These are phyloP conservation scores for Callipepla squamata DNA, from an alignment of 2,113 vertebrate genomes.

Conservation along the genomic window DNA sequence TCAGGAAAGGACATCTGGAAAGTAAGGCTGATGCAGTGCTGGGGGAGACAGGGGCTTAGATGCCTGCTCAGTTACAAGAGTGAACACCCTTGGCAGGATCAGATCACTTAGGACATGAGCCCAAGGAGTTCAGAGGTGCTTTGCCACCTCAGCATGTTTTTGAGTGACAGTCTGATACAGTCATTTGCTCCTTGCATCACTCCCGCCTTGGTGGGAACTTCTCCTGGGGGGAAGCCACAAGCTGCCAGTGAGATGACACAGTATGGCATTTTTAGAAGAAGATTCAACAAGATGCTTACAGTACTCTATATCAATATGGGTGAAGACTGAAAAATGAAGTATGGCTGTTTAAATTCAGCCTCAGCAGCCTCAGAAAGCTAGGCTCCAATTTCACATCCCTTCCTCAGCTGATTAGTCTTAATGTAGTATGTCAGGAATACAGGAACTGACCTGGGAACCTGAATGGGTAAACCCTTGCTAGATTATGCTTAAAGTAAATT, in stretches of 20 bases:
- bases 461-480: neutral
- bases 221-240: neutral
- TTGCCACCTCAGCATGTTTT: neutral
- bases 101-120: neutral
- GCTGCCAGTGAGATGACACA: too few relatives aligned
- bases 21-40: neutral
- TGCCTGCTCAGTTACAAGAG: neutral
- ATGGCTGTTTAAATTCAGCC: neutral
- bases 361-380: neutral
- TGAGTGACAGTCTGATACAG: neutral
- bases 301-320: neutral
- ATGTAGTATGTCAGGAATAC: neutral
- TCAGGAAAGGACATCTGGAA: neutral
- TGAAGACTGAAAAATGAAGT: neutral
- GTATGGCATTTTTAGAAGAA: neutral
- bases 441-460: neutral
- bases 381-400: neutral
- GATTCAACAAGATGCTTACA: neutral
- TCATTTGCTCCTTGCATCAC: neutral
- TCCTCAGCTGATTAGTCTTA: neutral
- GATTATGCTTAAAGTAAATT: neutral
- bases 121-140: neutral
- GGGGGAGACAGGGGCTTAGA: neutral
- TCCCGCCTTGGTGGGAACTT: neutral
- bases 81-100: fast-evolving